Evolutionary conservation across 2,888 invertebrate genomes (phyloP), one percentile per base, ranked within the genome.

Genomic region (Alitta virens): DNA sequence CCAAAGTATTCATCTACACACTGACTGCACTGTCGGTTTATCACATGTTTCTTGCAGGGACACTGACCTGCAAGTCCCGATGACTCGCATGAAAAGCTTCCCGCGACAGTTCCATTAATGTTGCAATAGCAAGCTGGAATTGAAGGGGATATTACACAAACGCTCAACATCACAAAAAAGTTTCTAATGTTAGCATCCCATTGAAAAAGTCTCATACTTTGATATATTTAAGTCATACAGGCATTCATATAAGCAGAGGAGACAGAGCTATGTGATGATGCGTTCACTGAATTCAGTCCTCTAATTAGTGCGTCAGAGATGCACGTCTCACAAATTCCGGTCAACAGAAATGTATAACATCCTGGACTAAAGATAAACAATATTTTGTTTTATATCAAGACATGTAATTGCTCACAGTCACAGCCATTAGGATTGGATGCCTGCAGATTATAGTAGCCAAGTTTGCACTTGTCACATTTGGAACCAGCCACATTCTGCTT

Each of bases 401-500:
- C 5, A 24, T 5, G 25, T 26, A 23, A 7, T 51, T 23, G 12
- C 18, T 43, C 56, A 72, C 72, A 68, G 56, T 63, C 60, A 53
- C 95, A 95, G 18, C 95, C 95, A 16, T 87, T 86, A 0, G 86
- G 83, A 75, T 90, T 88, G 46, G 85, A 84, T 1, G 82, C 84
- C 40, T 86, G 86, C 61, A 94, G 83, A 2, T 90, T 89, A 80
- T 90, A 96, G 83, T 88, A 89, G 0, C 94, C 95, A 0, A 87
- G 79, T 59, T 89, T 90, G 81, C 97, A 98, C 3, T 86, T 84
- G 69, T 92, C 89, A 82, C 97, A 98, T 12, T 87, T 86, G 59
- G 87, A 86, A 0, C 97, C 98, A 68, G 89, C 88, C 1, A 94
- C 95, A 82, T 93, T 89, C 0, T 84, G 80, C 88, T 91, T 83